Evolutionary conservation across 2,113 vertebrate genomes (phyloP).

Genomic region (Recurvirostra avosetta): DNA sequence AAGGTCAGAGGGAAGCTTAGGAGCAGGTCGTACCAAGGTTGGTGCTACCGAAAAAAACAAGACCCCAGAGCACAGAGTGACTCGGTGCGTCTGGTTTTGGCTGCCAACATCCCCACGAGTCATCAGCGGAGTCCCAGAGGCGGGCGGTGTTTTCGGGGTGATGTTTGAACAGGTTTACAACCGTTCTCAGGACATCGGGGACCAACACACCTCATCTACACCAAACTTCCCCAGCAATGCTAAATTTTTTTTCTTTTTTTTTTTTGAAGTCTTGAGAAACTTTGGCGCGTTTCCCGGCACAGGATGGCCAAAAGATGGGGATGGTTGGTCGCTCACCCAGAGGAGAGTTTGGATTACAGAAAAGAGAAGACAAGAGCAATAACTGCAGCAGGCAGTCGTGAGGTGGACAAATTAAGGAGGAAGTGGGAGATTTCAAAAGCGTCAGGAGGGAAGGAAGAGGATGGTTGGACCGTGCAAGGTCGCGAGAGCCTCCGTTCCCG

Average conservation of each 20-base stretch:
- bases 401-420: not conserved
- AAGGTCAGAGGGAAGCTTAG: not conserved
- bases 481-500: not conserved
- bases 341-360: not conserved
- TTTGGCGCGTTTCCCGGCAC: not conserved
- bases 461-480: not conserved
- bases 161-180: not conserved
- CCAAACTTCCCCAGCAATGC: not conserved
- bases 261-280: not conserved
- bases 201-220: not conserved
- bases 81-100: not conserved
- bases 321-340: not conserved
- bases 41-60: not conserved
- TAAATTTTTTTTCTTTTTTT: not conserved
- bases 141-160: rapidly evolving
- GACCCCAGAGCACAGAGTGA: rapidly evolving
- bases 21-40: not conserved
- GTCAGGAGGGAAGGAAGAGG: not conserved
- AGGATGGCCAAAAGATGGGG: not conserved
- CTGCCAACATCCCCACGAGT: not conserved
- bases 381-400: not conserved
- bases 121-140: too few relatives aligned
- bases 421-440: not conserved
- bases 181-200: rapidly evolving
- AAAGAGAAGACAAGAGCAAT: not conserved